phyloP scores from a whole-genome alignment of 1,140 invertebrate genomes.

The Drosophila pallidifrons region DNA sequence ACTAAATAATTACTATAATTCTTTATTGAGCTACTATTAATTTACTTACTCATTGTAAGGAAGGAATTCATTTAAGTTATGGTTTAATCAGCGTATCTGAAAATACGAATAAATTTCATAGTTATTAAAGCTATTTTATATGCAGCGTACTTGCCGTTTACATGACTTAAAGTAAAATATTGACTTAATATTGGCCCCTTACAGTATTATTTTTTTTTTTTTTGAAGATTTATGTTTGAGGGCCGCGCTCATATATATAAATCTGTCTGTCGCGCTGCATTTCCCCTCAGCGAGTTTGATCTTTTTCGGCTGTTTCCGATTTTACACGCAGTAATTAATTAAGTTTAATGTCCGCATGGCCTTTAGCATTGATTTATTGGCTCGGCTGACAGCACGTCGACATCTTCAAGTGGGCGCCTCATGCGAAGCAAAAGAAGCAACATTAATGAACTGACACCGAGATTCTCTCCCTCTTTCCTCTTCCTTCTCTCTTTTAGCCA shows the following conservation, averaged over 20 bases:
- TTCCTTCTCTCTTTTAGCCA: slow-evolving; percentile 52
- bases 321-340: slow-evolving; percentile 72
- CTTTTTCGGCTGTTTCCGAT: slow-evolving; percentile 20
- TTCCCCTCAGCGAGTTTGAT: slow-evolving; percentile 27
- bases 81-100: too few species aligned
- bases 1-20: too few species aligned
- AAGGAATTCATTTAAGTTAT: too few species aligned
- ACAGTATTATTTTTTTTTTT: not conserved
- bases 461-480: not conserved
- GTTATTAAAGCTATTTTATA: too few species aligned
- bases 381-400: slow-evolving; percentile 37
- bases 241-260: slow-evolving; percentile 52
- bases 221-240: slow-evolving; percentile 61
- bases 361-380: slow-evolving; percentile 74
- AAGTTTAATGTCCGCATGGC: slow-evolving; percentile 67
- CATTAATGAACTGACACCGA: slow-evolving; percentile 54
- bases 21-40: too few species aligned
- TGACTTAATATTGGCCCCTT: not conserved
- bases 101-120: too few species aligned
- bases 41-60: too few species aligned
- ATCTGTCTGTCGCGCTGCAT: slow-evolving; percentile 33
- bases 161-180: slow-evolving; percentile 3
- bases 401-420: slow-evolving; percentile 61
- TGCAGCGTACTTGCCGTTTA: too few species aligned
- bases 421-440: not conserved